Evolutionary conservation across 2,113 vertebrate genomes (phyloP), one percentile per base, ranked within the genome.

Genomic region (Triplophysa rosa): DNA sequence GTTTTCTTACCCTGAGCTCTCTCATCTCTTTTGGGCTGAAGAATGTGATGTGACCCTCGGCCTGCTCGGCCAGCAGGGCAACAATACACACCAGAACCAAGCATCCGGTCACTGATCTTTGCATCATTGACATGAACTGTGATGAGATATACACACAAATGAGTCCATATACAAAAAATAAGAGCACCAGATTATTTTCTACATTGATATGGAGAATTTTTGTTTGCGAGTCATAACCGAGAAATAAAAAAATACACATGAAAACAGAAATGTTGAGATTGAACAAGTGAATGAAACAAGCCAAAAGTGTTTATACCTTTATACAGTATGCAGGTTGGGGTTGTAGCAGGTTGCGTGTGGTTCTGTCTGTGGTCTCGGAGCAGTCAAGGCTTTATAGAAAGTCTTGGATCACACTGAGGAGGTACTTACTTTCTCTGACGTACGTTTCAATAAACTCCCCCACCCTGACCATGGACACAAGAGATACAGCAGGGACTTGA

Each of bases 41-140:
- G 83, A 97, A 95, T 64, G 94, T 90, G 67, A 94, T 80, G 19
- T 95, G 95, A 70, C 91, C 94, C 75, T 94, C 86, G 0, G 88
- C 84, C 76, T 92, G 91, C 62, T 93, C 91, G 26, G 88, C 90
- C 90, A 95, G 83, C 89, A 94, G 67, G 9, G 83, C 79, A 40
- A 92, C 61, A 52, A 87, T 8, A 2, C 90, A 94, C 47, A 86
- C 79, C 85, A 94, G 14, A 78, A 94, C 82, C 87, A 95, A 72
- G 72, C 67, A 73, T 45, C 81, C 84, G 40, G 86, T 70, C 8
- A 91, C 79, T 75, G 87, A 87, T 78, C 82, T 52, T 1, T 91
- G 92, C 88, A 92, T 89, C 85, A 89, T 90, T 76, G 69, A 84
- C 64, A 24, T 63, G 61, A 13, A 66, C 78, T 65, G 0, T 70